phyloP scores from a whole-genome alignment of 2,113 vertebrate genomes.

The Cephalopholis sonnerati region DNA sequence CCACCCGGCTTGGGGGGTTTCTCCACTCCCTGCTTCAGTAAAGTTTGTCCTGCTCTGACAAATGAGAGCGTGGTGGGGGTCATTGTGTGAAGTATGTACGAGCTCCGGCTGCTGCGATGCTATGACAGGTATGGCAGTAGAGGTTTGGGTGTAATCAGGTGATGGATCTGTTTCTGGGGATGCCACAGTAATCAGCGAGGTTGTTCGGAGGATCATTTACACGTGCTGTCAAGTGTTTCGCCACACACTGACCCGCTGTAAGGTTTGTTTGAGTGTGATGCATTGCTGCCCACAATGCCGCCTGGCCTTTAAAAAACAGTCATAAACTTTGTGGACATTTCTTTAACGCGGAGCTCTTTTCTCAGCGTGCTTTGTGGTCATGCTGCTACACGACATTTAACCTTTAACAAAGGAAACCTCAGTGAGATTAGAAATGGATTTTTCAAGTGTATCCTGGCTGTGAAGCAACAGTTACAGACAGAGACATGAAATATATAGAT shows the following conservation, averaged over 20 bases:
- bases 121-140: slow-evolving; percentile 63
- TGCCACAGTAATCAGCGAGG: slow-evolving; percentile 53
- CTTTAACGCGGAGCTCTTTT: slow-evolving; percentile 11
- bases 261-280: slow-evolving; percentile 53
- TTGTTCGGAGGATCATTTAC: slow-evolving; percentile 60
- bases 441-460: slow-evolving; percentile 9
- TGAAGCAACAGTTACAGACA: neutral
- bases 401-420: slow-evolving; percentile 33
- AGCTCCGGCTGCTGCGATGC: slow-evolving; percentile 23
- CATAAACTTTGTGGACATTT: slow-evolving; percentile 54
- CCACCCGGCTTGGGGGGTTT: neutral
- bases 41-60: slow-evolving; percentile 68
- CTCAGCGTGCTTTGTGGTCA: slow-evolving; percentile 19
- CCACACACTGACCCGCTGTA: slow-evolving; percentile 26
- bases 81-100: slow-evolving; percentile 36
- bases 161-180: slow-evolving; percentile 77
- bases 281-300: slow-evolving; percentile 39
- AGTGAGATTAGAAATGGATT: slow-evolving; percentile 27
- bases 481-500: neutral
- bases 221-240: slow-evolving; percentile 48
- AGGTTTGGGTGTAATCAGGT: slow-evolving; percentile 48
- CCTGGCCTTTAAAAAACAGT: slow-evolving; percentile 50
- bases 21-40: slow-evolving; percentile 42
- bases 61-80: slow-evolving; percentile 57
- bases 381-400: slow-evolving; percentile 36